These are phyloP conservation scores for Promerops cafer DNA, from an alignment of 2,113 vertebrate species.

Conservation along the genomic window DNA sequence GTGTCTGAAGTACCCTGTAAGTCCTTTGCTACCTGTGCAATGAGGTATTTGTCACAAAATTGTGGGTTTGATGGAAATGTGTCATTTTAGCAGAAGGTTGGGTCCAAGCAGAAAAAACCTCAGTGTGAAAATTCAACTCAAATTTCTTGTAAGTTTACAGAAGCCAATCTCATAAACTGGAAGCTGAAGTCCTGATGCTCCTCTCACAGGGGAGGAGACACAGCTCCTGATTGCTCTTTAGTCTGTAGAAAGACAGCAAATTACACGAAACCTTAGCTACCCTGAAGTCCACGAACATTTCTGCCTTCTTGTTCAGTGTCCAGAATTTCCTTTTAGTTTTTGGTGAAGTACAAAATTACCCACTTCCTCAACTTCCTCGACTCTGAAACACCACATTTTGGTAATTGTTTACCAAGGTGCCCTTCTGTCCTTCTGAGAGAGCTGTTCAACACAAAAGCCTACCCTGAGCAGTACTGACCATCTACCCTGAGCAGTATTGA, in stretches of 20 bases:
- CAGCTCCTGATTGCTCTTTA: background rate
- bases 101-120: background rate
- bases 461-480: background rate
- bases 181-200: background rate
- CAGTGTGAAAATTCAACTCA: background rate
- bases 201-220: background rate
- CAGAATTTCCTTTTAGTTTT: background rate
- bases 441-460: background rate
- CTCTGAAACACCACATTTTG: background rate
- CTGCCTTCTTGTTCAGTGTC: background rate
- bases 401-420: background rate
- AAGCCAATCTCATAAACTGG: background rate
- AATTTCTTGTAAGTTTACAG: background rate
- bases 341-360: background rate
- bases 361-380: background rate
- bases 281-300: background rate
- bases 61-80: background rate
- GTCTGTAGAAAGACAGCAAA: background rate
- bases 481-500: background rate
- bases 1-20: background rate
- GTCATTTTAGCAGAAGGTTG: background rate
- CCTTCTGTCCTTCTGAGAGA: background rate
- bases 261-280: background rate
- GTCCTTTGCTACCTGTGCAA: background rate
- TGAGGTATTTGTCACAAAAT: background rate